Conservation (phyloP, 2,797 vertebrate species). For the Serranus cabrilla region DNA sequence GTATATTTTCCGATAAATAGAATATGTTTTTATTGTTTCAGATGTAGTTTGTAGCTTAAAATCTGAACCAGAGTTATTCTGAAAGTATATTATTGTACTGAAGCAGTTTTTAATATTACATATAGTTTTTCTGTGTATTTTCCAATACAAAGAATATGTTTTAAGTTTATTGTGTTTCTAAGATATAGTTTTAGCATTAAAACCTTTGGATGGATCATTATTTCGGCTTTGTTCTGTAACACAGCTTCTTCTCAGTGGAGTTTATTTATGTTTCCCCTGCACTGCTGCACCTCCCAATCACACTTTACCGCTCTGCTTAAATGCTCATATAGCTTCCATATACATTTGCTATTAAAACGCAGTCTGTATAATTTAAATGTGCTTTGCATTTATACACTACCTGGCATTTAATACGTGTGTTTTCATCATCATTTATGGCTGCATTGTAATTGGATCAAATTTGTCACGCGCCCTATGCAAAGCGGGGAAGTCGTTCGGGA, state of each 20-base stretch:
- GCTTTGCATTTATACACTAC: constrained; percentile 56
- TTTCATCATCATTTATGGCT: constrained; percentile 56
- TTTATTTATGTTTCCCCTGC: constrained; percentile 53
- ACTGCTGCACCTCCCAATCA: constrained; percentile 50
- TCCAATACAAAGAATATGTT: not conserved
- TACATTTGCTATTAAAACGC: constrained; percentile 59
- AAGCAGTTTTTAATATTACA: constrained; percentile 29
- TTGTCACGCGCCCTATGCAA: constrained; percentile 29
- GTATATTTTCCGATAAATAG: no score
- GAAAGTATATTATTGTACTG: not conserved
- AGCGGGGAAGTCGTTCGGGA: constrained; percentile 17
- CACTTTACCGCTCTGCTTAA: constrained; percentile 21
- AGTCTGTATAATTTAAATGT: constrained; percentile 62
- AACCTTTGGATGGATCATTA: constrained; percentile 42
- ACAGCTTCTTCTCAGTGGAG: constrained; percentile 48
- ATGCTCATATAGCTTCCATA: constrained; percentile 39
- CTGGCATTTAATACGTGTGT: constrained; percentile 58
- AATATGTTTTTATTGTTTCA: not conserved
- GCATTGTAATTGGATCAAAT: constrained; percentile 56
- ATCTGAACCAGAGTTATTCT: not conserved
- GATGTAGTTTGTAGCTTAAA: constrained; percentile 19
- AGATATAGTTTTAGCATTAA: constrained; percentile 18
- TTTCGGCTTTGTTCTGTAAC: constrained; percentile 41
- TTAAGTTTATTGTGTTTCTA: not conserved
- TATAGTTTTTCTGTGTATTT: not conserved